A percentile compares a stretch with the other conserved stretches of the same genome.
Evolutionary conservation across 1,140 invertebrate genomes (phyloP).

Genomic region (Brachionus koreanus): DNA sequence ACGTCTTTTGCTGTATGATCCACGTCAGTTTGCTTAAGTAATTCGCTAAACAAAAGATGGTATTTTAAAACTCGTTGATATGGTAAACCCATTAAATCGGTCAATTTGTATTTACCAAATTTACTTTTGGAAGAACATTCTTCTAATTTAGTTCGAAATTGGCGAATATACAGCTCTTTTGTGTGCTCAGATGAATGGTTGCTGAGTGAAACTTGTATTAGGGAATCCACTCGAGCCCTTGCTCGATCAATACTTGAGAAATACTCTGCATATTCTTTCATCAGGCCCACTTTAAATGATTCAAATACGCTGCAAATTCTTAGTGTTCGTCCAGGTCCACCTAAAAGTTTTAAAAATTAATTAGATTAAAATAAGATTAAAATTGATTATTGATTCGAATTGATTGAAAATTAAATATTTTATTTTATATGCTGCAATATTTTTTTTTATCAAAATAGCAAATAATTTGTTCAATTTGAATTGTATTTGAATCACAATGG

Average conservation of each 20-base stretch:
- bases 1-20: conserved; percentile 19
- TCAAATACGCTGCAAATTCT: conserved; percentile 40
- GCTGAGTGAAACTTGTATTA: not conserved
- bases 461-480: no score
- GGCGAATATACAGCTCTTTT: not conserved
- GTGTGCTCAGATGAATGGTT: not conserved
- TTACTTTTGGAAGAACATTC: conserved; percentile 20
- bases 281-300: not conserved
- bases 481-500: no score
- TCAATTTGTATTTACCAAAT: conserved; percentile 34
- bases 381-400: no score
- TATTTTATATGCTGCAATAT: no score
- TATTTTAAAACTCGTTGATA: conserved; percentile 40
- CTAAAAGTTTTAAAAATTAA: not conserved
- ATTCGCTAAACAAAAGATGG: conserved; percentile 31
- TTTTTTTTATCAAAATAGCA: no score
- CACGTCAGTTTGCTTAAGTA: conserved; percentile 39
- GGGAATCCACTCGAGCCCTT: not conserved
- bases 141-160: conserved; percentile 17
- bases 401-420: no score
- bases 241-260: conserved; percentile 23
- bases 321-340: conserved; percentile 2
- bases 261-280: conserved; percentile 39
- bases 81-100: conserved; percentile 18
- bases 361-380: no score